phyloP scores from a whole-genome alignment of 2,888 invertebrate genomes.

The Polylopha cassiicola region DNA sequence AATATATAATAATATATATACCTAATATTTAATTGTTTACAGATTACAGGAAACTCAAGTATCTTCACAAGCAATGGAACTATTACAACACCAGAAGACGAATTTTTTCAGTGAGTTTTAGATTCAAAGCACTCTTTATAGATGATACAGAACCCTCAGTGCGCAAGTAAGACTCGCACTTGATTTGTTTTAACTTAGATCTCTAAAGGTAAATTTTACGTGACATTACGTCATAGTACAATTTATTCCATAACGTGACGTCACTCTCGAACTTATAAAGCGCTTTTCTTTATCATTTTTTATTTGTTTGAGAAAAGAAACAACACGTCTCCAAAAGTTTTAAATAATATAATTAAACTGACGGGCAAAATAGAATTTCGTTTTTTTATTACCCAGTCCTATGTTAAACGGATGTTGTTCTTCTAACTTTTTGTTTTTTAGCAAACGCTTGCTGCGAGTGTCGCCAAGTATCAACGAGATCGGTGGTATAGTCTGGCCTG shows the following conservation, averaged over 20 bases:
- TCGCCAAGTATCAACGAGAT: slow-evolving; percentile 84
- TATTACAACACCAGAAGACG: slow-evolving; percentile 84
- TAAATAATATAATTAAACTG: too few relatives aligned
- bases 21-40: slow-evolving; percentile 30
- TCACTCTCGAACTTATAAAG: too few relatives aligned
- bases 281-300: too few relatives aligned
- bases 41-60: slow-evolving; percentile 61
- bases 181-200: too few relatives aligned
- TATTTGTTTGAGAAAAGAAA: too few relatives aligned
- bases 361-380: too few relatives aligned
- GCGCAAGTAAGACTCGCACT: too few relatives aligned
- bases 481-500: slow-evolving; percentile 88
- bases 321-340: too few relatives aligned
- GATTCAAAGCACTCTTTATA: neutral
- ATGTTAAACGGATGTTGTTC: slow-evolving; percentile 7
- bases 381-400: slow-evolving; percentile 4
- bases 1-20: slow-evolving; percentile 10
- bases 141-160: neutral
- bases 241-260: too few relatives aligned
- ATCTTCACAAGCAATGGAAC: slow-evolving; percentile 47
- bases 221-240: too few relatives aligned
- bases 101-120: slow-evolving; percentile 87
- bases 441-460: slow-evolving; percentile 86
- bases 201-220: too few relatives aligned
- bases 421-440: slow-evolving; percentile 54